phyloP scores from a whole-genome alignment of 2,113 vertebrate genomes.

The Rhynchopsitta pachyrhyncha region DNA sequence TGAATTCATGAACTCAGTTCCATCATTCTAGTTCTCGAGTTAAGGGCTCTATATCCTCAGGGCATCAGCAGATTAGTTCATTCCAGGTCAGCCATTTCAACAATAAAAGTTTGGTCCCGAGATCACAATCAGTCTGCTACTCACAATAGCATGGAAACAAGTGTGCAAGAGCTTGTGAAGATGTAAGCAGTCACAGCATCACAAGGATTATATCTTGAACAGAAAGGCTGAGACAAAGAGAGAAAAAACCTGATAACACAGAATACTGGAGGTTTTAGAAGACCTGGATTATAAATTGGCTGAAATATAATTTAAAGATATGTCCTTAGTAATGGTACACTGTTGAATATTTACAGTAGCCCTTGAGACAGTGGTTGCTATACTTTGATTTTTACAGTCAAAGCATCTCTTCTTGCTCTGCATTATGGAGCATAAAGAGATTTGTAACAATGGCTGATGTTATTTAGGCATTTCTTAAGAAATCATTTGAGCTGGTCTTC shows the following conservation, averaged over 20 bases:
- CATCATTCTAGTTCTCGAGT: neutral
- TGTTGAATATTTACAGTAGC: neutral
- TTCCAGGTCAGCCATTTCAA: neutral
- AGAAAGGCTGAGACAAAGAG: neutral
- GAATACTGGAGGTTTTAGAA: neutral
- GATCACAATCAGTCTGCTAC: neutral
- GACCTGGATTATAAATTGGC: neutral
- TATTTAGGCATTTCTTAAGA: constrained; percentile 47
- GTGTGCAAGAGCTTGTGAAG: neutral
- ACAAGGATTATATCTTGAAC: neutral
- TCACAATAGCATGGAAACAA: neutral
- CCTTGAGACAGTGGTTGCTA: neutral
- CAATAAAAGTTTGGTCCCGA: neutral
- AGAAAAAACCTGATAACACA: neutral
- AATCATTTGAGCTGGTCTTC: constrained; percentile 50
- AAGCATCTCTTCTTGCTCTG: constrained; percentile 23
- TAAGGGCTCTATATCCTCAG: neutral
- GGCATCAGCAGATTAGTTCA: neutral
- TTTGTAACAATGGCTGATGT: constrained; percentile 18
- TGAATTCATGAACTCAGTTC: neutral
- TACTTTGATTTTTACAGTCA: constrained; percentile 10
- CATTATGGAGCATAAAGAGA: constrained; percentile 30
- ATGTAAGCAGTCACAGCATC: neutral
- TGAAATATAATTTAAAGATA: neutral
- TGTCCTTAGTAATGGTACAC: neutral